Conservation (phyloP, 2,797 vertebrate species). For the Botia almorhae region DNA sequence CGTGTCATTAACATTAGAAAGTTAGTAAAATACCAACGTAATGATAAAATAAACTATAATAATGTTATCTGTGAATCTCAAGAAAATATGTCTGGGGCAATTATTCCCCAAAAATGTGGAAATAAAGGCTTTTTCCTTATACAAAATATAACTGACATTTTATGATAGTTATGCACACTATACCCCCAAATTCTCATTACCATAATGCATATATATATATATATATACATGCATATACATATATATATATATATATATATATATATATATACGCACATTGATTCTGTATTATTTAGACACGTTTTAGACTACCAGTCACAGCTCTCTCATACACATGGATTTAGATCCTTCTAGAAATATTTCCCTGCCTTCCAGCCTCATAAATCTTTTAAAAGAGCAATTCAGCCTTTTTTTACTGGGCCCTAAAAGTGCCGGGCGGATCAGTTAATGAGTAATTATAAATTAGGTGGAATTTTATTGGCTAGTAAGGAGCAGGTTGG, state of each 20-base stretch:
- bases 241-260: background rate
- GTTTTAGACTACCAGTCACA: too few relatives aligned
- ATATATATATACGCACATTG: too few relatives aligned
- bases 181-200: too few relatives aligned
- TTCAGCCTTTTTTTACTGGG: conserved; percentile 45
- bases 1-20: background rate
- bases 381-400: conserved; percentile 55
- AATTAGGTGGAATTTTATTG: conserved; percentile 57
- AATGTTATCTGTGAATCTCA: background rate
- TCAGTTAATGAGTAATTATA: conserved; percentile 61
- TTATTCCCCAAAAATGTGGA: background rate
- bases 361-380: conserved; percentile 19
- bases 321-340: background rate
- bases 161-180: too few relatives aligned
- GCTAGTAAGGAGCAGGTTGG: conserved; percentile 54
- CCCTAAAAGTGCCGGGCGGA: conserved; percentile 52
- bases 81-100: background rate
- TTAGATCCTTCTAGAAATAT: conserved; percentile 37
- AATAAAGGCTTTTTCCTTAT: background rate
- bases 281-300: too few relatives aligned
- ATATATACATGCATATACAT: background rate
- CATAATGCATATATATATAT: too few relatives aligned
- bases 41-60: background rate
- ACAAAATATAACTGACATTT: too few relatives aligned
- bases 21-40: background rate